Conservation (phyloP, 2,797 vertebrate species). For the Neosilurus mollespiculum region DNA sequence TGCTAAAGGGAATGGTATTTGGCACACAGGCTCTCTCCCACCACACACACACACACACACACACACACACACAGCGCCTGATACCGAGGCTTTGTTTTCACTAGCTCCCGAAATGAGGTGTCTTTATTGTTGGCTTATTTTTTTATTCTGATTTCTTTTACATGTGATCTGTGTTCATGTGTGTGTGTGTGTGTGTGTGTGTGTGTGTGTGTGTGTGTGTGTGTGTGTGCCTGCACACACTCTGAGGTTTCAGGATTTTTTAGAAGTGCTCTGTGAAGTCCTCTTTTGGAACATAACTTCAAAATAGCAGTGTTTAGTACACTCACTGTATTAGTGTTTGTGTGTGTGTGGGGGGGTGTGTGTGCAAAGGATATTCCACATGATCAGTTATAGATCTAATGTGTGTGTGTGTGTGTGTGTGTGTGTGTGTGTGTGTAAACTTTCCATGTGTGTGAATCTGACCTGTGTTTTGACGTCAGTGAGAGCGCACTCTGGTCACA, state of each 20-base stretch:
- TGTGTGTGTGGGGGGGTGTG: background rate
- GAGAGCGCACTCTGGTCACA: slow-evolving; percentile 49
- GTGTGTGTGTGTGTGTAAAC: slow-evolving; percentile 11
- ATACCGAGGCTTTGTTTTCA: slow-evolving; percentile 52
- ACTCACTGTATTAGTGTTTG: background rate
- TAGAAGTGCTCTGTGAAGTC: background rate
- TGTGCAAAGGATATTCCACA: background rate
- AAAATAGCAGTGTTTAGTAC: background rate
- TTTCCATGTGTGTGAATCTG: slow-evolving; percentile 51
- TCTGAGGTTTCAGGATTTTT: background rate
- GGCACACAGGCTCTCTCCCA: slow-evolving; percentile 51
- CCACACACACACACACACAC: slow-evolving; percentile 45
- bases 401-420: slow-evolving; percentile 27
- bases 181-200: background rate
- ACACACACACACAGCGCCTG: background rate
- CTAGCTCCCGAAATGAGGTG: slow-evolving; percentile 19
- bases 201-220: background rate
- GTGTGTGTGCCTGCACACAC: too few relatives aligned
- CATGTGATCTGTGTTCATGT: background rate
- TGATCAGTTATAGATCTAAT: background rate
- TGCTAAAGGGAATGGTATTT: slow-evolving; percentile 60
- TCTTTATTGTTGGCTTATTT: slow-evolving; percentile 23
- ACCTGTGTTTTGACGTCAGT: slow-evolving; percentile 60
- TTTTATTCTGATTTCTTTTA: slow-evolving; percentile 1
- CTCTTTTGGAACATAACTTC: background rate